Percentiles rank a stretch among this genome's conserved stretches.
Conservation (phyloP, 1,140 invertebrate species). For the Dermatophagoides farinae region DNA sequence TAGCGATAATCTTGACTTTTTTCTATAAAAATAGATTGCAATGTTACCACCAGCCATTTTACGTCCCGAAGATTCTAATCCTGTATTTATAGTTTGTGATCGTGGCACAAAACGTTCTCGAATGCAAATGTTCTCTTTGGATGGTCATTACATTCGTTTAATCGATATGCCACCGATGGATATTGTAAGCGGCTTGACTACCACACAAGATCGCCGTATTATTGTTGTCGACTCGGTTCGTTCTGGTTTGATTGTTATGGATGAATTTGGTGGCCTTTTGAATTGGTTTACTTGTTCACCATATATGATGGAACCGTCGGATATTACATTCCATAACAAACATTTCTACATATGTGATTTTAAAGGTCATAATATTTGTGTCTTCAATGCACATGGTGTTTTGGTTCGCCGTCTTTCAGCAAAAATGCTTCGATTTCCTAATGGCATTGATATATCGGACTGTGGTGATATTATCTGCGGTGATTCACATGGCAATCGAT, state of each 20-base stretch:
- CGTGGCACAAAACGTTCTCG: conserved; percentile 79
- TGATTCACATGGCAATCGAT: conserved; percentile 88
- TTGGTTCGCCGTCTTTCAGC: conserved; percentile 77
- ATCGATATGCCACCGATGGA: conserved; percentile 78
- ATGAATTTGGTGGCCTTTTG: conserved; percentile 63
- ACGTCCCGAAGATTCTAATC: not conserved
- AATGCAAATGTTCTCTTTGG: conserved; percentile 64
- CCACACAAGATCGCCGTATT: conserved; percentile 66
- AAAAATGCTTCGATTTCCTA: conserved; percentile 88
- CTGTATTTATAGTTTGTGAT: conserved; percentile 75
- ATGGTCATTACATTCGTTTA: conserved; percentile 52
- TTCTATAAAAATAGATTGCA: conserved; percentile 59
- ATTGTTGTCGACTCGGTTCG: conserved; percentile 90
- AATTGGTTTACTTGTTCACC: conserved; percentile 90
- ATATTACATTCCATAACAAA: conserved; percentile 71
- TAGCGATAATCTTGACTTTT: conserved; percentile 26
- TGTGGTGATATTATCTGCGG: conserved; percentile 83
- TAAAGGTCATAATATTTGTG: conserved; percentile 86
- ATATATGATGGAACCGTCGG: conserved; percentile 85
- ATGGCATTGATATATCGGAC: conserved; percentile 88
- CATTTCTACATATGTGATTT: conserved; percentile 93
- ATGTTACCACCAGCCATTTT: conserved; percentile 60
- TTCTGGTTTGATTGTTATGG: conserved; percentile 76
- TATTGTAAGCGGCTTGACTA: conserved; percentile 78
- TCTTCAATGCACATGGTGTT: conserved; percentile 74